Evolutionary conservation across 2,113 vertebrate genomes (phyloP), one percentile per base, ranked within the genome.

Genomic region (Cyanistes caeruleus): DNA sequence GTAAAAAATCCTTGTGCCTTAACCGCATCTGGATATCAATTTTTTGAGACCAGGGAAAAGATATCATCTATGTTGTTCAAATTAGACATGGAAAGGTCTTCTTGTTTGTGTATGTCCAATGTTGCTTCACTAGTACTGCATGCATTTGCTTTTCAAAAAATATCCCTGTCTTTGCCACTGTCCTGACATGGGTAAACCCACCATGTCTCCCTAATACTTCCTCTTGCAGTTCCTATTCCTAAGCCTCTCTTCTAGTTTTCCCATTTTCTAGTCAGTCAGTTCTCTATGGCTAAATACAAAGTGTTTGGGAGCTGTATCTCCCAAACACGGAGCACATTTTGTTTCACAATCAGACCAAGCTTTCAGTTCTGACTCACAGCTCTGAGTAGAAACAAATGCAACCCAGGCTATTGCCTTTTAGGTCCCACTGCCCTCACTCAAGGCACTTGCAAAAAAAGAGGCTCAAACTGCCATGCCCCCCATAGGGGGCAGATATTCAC

Each of bases 401-500:
- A 43, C 18, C 23, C 30, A 83, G n/a, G 39, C 5, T 15, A 35
- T 8, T 0, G 1, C 7, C 22, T 72, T 79, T 63, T 21, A 24
- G 35, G 22, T 46, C 18, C 48, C 51, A 8, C 30, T 56, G 25
- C 35, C 15, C 41, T 64, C 48, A n/a, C 6, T 51, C 2, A 0
- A 0, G 1, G 17, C 56, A 55, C 10, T 24, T 35, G 18, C 9
- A n/a, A 39, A 46, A 63, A 55, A 79, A 7, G 30, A 72, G 33
- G 13, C 33, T 60, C 13, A n/a, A 63, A 15, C 7, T 58, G 16
- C 7, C 2, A 0, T 27, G 11, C 5, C 5, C 5, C 2, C 4
- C 4, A 7, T 0, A 0, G 0, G 0, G 4, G 2, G 14, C 22
- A 65, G 46, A n/a, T 58, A 28, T 1, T 2, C 2, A 2, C 11